These are phyloP conservation scores for Tetragnatha montana DNA, from an alignment of 2,888 invertebrate genomes.

Conservation along the genomic window DNA sequence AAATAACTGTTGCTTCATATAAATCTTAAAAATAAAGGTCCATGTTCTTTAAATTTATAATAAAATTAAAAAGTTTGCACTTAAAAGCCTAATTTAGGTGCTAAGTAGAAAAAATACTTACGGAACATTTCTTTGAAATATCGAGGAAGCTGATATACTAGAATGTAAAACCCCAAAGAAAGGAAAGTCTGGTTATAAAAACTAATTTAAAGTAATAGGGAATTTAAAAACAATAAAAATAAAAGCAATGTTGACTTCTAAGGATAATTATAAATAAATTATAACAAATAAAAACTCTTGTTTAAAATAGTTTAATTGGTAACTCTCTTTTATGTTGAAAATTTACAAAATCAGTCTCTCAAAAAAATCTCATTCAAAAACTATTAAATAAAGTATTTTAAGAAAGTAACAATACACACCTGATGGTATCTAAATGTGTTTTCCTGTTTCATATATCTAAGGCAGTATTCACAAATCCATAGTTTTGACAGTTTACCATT, in stretches of 20 bases:
- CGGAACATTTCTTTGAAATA: too few species aligned
- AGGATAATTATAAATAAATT: not conserved
- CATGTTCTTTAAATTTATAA: too few species aligned
- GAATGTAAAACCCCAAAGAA: too few species aligned
- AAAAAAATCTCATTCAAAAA: not conserved
- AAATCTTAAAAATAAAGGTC: too few species aligned
- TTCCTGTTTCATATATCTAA: constrained; percentile 96
- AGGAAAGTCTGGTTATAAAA: too few species aligned
- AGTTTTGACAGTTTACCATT: constrained; percentile 72
- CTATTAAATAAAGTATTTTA: not conserved
- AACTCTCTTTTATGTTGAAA: not conserved
- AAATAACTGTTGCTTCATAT: too few species aligned
- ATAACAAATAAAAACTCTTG: not conserved
- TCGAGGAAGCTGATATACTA: too few species aligned
- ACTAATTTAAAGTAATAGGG: too few species aligned
- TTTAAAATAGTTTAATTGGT: not conserved
- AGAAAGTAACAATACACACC: constrained; percentile 78
- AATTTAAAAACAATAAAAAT: too few species aligned
- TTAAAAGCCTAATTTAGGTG: too few species aligned
- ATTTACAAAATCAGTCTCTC: not conserved
- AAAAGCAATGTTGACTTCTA: not conserved
- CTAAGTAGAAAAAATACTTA: too few species aligned
- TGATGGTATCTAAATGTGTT: constrained; percentile 96
- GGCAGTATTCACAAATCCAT: constrained; percentile 99
- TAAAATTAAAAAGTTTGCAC: too few species aligned